Evolutionary conservation across 2,888 invertebrate genomes (phyloP).

Genomic region (Tachina grossa): DNA sequence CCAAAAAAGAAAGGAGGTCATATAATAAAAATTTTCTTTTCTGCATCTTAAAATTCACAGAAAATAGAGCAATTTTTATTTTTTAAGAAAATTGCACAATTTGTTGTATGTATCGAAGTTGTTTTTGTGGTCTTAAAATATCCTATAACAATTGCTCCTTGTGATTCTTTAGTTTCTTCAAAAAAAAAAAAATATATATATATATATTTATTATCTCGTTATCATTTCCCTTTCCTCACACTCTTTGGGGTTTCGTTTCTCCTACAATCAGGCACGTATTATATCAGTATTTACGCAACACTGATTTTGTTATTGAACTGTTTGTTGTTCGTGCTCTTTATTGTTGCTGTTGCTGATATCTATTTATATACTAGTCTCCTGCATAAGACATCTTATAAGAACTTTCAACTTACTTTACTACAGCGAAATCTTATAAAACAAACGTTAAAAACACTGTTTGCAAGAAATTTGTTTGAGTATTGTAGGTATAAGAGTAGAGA

Average conservation of each 20-base stretch:
- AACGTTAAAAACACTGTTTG: no score
- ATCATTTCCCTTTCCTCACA: not conserved
- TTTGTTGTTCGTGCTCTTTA: conserved; percentile 26
- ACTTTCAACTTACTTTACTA: no score
- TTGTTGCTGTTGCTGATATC: conserved; percentile 1
- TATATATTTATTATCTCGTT: conserved; percentile 58
- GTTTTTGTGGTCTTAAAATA: conserved; percentile 42
- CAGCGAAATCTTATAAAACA: no score
- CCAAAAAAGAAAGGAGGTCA: conserved; percentile 46
- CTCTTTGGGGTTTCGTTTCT: not conserved
- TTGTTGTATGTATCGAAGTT: not conserved
- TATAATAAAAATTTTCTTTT: conserved; percentile 19
- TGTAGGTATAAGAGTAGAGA: no score
- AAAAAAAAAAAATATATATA: no score
- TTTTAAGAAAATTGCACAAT: conserved; percentile 47
- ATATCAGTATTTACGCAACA: conserved; percentile 72
- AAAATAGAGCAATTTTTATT: conserved; percentile 25
- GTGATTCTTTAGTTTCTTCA: conserved; percentile 5
- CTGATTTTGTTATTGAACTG: conserved; percentile 69
- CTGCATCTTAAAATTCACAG: not conserved
- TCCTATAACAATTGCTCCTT: conserved; percentile 13
- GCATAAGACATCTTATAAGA: no score
- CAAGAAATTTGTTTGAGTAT: no score
- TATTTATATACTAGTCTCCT: conserved; percentile 12
- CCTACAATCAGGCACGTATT: conserved; percentile 65